Conservation (phyloP, 2,797 vertebrate genomes). For the Lepidocolaptes lacrymiger region DNA sequence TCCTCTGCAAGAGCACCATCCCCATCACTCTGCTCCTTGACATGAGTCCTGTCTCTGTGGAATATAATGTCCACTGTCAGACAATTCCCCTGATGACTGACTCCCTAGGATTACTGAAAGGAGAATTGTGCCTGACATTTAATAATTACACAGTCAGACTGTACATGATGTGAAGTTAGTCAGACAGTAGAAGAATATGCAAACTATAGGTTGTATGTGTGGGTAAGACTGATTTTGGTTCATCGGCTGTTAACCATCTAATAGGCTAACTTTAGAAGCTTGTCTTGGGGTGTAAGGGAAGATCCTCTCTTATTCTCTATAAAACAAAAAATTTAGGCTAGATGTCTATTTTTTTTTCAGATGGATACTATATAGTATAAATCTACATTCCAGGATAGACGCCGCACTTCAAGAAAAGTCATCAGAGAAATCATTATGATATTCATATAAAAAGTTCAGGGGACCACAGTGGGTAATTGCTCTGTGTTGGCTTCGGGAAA, state of each 20-base stretch:
- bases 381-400: background rate
- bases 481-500: background rate
- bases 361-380: background rate
- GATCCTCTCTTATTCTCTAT: background rate
- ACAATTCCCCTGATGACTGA: background rate
- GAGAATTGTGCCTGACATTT: background rate
- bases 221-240: background rate
- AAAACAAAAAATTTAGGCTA: background rate
- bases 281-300: background rate
- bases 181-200: background rate
- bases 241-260: background rate
- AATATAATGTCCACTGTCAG: background rate
- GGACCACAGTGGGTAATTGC: background rate
- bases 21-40: background rate
- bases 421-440: background rate
- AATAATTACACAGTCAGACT: background rate
- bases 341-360: background rate
- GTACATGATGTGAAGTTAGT: background rate
- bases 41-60: background rate
- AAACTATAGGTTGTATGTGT: background rate
- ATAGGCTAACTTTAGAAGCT: background rate
- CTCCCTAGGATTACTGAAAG: background rate
- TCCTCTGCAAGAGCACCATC: background rate
- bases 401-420: background rate
- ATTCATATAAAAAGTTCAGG: background rate